Conservation (phyloP, 2,797 vertebrate species). For the Psittacula derbiana region DNA sequence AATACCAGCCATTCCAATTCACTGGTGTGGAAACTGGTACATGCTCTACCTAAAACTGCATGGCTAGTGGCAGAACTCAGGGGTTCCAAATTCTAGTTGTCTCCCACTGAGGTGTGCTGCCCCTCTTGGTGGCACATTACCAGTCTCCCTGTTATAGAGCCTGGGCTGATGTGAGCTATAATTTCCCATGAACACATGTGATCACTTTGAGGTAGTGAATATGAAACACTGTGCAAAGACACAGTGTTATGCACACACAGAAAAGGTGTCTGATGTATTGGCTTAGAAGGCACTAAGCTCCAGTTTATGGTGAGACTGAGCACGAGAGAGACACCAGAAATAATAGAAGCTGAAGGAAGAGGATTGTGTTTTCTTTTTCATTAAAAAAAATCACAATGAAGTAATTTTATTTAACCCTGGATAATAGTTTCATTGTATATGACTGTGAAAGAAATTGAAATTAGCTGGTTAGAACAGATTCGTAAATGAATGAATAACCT, state of each 20-base stretch:
- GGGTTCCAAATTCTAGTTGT: neutral
- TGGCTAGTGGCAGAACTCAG: neutral
- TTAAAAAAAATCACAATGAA: neutral
- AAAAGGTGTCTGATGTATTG: neutral
- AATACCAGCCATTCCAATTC: neutral
- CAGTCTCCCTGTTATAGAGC: neutral
- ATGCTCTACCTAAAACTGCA: neutral
- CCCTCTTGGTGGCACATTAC: neutral
- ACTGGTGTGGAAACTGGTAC: neutral
- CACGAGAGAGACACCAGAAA: neutral
- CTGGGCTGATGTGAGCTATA: fast-evolving
- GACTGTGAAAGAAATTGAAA: neutral
- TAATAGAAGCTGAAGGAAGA: neutral
- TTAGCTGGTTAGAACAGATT: neutral
- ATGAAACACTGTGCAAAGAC: neutral
- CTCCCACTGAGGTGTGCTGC: neutral
- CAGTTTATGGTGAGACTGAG: neutral
- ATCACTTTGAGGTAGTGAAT: neutral
- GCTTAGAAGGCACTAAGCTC: neutral
- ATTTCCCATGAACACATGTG: neutral
- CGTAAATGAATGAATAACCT: neutral
- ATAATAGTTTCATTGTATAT: neutral
- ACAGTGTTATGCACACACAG: neutral
- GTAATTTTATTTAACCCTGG: neutral
- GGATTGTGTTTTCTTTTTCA: fast-evolving